Evolutionary conservation across 2,113 vertebrate species (phyloP).

Genomic region (Thermophis baileyi): DNA sequence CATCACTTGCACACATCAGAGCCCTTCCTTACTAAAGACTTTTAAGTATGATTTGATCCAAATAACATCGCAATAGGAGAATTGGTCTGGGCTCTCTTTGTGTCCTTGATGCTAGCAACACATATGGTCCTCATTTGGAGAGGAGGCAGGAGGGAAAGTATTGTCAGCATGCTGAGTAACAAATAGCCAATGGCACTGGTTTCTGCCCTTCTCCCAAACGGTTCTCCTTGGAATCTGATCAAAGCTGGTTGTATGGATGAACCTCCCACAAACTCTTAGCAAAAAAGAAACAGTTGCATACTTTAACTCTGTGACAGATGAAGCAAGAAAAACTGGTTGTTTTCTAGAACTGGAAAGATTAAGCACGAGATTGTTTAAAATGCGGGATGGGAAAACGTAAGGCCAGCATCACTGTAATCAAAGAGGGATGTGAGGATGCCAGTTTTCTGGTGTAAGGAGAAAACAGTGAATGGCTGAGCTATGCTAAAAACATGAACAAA

Average conservation of each 20-base stretch:
- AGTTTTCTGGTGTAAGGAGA: not conserved
- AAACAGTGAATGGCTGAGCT: not conserved
- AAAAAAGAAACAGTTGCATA: not conserved
- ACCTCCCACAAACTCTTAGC: not conserved
- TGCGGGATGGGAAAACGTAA: not conserved
- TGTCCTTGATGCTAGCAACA: not conserved
- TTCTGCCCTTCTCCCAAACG: not conserved
- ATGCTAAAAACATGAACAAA: not conserved
- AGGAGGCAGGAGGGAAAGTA: not conserved
- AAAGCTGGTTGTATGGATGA: not conserved
- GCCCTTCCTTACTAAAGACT: not conserved
- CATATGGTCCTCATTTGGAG: not conserved
- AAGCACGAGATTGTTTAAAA: not conserved
- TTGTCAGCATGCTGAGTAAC: not conserved
- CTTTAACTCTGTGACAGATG: not conserved
- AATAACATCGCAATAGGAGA: not conserved
- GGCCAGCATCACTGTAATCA: not conserved
- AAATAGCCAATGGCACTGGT: not conserved
- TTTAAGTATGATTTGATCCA: not conserved
- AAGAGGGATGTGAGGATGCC: not conserved
- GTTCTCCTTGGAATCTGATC: not conserved
- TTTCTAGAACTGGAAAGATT: not conserved
- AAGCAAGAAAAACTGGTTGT: not conserved
- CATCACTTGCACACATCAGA: not conserved
- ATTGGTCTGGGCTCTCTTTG: not conserved